Evolutionary conservation across 2,797 vertebrate species (phyloP).

Genomic region (Scleropages formosus): DNA sequence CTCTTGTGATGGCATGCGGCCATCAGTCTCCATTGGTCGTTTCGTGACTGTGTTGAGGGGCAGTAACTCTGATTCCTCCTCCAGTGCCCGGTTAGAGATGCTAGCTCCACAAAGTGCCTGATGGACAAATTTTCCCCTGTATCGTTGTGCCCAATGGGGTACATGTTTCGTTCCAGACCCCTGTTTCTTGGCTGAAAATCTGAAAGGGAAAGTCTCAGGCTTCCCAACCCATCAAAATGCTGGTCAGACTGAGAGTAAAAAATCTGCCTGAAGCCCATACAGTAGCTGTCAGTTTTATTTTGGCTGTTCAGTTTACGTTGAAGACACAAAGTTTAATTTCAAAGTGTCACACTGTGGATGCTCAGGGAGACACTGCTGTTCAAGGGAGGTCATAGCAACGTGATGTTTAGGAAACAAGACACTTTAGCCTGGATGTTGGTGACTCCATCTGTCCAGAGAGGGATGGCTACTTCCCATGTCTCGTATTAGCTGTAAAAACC

Average conservation of each 20-base stretch:
- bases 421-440: neutral
- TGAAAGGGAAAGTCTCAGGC: neutral
- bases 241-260: neutral
- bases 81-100: neutral
- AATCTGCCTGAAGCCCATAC: neutral
- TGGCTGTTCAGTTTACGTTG: neutral
- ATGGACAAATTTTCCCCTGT: neutral
- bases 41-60: neutral
- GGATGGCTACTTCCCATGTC: neutral
- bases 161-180: neutral
- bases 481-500: neutral
- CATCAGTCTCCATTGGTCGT: neutral
- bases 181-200: neutral
- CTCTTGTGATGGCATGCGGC: too few relatives aligned
- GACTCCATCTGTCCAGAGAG: neutral
- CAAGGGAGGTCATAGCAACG: neutral
- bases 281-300: conserved; percentile 2
- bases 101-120: neutral
- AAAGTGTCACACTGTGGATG: conserved; percentile 12
- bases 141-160: neutral
- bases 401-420: neutral
- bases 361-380: conserved; percentile 14
- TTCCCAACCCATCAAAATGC: conserved; percentile 3
- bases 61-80: neutral
- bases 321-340: neutral